A percentile compares a stretch with the other conserved stretches of the same genome.
Evolutionary conservation across 2,113 vertebrate species (phyloP).

Genomic region (Corythoichthys haematopterus): DNA sequence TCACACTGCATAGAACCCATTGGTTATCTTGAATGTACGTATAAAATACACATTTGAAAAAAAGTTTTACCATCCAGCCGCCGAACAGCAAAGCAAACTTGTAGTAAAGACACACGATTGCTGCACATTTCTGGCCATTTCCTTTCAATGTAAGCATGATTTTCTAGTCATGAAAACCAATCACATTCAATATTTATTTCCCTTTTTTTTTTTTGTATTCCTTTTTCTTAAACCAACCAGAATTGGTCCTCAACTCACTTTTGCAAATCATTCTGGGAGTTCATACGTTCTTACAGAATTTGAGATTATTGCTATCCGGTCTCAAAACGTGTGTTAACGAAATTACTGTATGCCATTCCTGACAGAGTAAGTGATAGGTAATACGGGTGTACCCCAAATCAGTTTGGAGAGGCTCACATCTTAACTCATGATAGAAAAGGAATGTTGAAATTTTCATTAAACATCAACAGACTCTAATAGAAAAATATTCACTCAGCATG

Average conservation of each 20-base stretch:
- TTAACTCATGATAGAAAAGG: not conserved
- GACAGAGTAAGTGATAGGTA: not conserved
- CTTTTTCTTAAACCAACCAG: too few species aligned
- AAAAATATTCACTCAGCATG: slow-evolving; percentile 31
- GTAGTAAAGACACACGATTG: not conserved
- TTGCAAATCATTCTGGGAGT: not conserved
- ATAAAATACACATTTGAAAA: not conserved
- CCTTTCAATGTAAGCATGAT: not conserved
- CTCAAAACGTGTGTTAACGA: too few species aligned
- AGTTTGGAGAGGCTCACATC: not conserved
- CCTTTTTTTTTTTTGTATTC: too few species aligned
- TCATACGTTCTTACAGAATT: too few species aligned
- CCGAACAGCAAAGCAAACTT: not conserved
- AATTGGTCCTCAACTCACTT: too few species aligned
- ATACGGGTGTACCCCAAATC: not conserved
- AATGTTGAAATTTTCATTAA: slow-evolving; percentile 6
- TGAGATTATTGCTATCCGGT: too few species aligned
- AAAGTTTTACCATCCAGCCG: not conserved
- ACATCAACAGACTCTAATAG: slow-evolving; percentile 13
- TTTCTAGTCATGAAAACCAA: not conserved
- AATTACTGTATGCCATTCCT: not conserved
- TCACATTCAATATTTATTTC: too few species aligned
- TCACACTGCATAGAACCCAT: not conserved
- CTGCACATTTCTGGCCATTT: not conserved
- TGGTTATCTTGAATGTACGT: not conserved